Conservation (phyloP, 2,113 vertebrate species). For the Hemibagrus wyckioides region DNA sequence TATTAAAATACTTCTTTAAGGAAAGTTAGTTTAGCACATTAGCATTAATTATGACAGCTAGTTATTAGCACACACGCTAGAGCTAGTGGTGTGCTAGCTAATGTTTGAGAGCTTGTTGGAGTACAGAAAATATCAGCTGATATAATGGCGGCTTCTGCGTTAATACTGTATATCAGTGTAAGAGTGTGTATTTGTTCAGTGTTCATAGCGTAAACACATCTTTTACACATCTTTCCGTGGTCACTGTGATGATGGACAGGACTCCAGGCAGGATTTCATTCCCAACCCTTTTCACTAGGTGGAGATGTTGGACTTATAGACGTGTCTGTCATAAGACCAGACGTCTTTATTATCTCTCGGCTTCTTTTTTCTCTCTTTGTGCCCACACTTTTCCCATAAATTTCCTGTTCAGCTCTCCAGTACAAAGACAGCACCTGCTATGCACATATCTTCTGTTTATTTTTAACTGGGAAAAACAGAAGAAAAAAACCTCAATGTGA, state of each 20-base stretch:
- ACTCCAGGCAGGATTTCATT: neutral
- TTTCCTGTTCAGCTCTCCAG: neutral
- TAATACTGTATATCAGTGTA: neutral
- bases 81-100: neutral
- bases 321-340: neutral
- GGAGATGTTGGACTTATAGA: slow-evolving; percentile 58
- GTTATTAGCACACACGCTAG: neutral
- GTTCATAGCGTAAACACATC: neutral
- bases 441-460: no score
- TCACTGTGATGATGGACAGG: neutral
- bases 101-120: neutral
- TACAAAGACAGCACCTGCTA: neutral
- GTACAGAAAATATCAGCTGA: neutral
- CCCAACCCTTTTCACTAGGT: slow-evolving; percentile 62
- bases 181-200: neutral
- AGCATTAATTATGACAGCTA: neutral
- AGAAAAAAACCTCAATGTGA: neutral
- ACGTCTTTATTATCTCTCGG: slow-evolving; percentile 6
- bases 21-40: neutral
- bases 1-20: no score
- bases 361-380: neutral
- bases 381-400: neutral
- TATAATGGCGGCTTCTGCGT: neutral
- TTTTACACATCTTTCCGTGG: neutral
- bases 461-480: neutral